A percentile compares a stretch with the other conserved stretches of the same genome.
These are phyloP conservation scores for Ariopsis seemanni DNA, from an alignment of 2,113 vertebrate species.

Conservation along the genomic window DNA sequence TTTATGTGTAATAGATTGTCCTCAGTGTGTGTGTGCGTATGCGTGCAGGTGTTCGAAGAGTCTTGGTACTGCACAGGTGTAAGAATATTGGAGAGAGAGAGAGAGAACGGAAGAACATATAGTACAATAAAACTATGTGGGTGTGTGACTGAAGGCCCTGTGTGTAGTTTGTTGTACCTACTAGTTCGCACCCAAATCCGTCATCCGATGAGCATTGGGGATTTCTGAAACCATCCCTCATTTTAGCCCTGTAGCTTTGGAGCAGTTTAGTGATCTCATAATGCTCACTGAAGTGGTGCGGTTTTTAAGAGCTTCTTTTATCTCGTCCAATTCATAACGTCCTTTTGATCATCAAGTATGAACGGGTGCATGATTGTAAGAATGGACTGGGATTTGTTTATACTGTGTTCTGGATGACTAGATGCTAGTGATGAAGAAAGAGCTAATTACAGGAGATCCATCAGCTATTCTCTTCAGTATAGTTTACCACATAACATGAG, in stretches of 20 bases:
- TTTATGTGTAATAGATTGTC: not conserved
- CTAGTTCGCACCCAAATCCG: slow-evolving; percentile 25
- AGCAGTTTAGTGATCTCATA: slow-evolving; percentile 12
- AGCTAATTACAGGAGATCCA: slow-evolving; percentile 37
- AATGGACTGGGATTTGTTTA: slow-evolving; percentile 33
- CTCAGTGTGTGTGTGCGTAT: not conserved
- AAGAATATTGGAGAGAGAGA: not conserved
- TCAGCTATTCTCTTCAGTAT: not conserved
- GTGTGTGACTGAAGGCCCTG: slow-evolving; percentile 28
- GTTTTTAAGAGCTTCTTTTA: slow-evolving; percentile 24
- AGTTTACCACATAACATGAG: slow-evolving; percentile 48
- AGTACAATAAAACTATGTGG: slow-evolving; percentile 25
- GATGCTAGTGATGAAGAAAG: slow-evolving; percentile 18
- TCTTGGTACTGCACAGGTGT: not conserved
- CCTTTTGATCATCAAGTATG: slow-evolving; percentile 28
- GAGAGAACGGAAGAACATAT: not conserved
- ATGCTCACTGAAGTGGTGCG: slow-evolving; percentile 15
- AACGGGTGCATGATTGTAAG: not conserved
- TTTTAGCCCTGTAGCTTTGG: slow-evolving; percentile 46
- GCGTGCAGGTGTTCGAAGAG: slow-evolving; percentile 15
- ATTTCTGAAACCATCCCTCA: slow-evolving; percentile 40
- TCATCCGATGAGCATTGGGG: not conserved
- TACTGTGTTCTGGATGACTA: slow-evolving; percentile 21
- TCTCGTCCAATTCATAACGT: not conserved
- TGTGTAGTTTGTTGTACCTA: slow-evolving; percentile 24